Conservation (phyloP, 1,140 invertebrate genomes). For the Drosophila santomea region DNA sequence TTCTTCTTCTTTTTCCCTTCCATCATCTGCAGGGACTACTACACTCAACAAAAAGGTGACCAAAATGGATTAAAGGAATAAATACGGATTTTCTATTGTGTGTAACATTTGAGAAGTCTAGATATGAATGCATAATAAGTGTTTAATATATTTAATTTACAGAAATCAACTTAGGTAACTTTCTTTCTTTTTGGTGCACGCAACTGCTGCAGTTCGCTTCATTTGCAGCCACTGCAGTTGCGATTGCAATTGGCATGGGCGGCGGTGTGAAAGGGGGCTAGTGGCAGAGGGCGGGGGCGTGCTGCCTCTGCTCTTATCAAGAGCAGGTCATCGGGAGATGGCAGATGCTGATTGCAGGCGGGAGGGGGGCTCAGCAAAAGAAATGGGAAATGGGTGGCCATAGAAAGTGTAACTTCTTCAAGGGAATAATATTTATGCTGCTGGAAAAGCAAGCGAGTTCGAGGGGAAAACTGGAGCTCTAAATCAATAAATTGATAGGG, state of each 20-base stretch:
- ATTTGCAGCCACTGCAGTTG: constrained; percentile 52
- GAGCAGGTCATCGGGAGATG: constrained; percentile 71
- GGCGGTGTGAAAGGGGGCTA: background rate
- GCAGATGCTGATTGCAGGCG: constrained; percentile 46
- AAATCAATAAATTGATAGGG: constrained; percentile 43
- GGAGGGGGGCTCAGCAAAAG: constrained; percentile 1
- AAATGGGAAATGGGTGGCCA: constrained; percentile 44
- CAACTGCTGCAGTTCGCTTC: constrained; percentile 54
- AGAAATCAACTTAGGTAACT: too few relatives aligned
- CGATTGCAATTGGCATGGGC: constrained; percentile 59
- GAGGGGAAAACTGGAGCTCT: constrained; percentile 5
- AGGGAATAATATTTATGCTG: constrained; percentile 40
- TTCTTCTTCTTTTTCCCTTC: constrained; percentile 7
- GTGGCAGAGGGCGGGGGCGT: background rate
- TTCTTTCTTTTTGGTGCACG: constrained; percentile 2
- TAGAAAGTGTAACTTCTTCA: constrained; percentile 64
- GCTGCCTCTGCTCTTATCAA: constrained; percentile 60
- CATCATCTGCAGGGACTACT: background rate
- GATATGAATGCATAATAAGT: too few relatives aligned
- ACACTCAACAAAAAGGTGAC: background rate
- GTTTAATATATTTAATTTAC: too few relatives aligned
- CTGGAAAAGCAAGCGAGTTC: constrained; percentile 1
- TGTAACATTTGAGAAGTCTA: background rate
- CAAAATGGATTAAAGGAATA: background rate
- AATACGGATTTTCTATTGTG: background rate